These are phyloP conservation scores for Drosophila multiciliata DNA, from an alignment of 2,888 invertebrate genomes.

Conservation along the genomic window DNA sequence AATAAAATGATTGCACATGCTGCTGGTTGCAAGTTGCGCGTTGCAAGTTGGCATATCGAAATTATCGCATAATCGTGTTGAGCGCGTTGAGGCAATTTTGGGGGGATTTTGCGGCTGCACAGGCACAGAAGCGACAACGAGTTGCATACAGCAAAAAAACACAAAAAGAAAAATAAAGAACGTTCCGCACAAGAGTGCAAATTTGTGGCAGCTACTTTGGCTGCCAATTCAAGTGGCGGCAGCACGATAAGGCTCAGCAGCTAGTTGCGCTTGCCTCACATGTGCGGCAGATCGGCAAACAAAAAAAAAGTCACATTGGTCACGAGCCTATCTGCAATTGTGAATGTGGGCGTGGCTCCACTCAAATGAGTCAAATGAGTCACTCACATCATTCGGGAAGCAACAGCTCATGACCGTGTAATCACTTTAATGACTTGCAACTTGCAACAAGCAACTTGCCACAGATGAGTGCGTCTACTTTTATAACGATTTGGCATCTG, in stretches of 20 bases:
- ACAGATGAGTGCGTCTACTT: neutral
- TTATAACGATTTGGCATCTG: neutral
- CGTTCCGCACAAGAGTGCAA: slow-evolving; percentile 65
- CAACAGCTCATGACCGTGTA: slow-evolving; percentile 9
- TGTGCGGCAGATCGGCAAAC: slow-evolving; percentile 41
- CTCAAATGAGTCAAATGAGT: slow-evolving; percentile 53
- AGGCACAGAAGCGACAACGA: slow-evolving; percentile 53
- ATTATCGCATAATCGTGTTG: slow-evolving; percentile 67
- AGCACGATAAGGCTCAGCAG: slow-evolving; percentile 12
- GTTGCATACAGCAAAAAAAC: slow-evolving; percentile 37
- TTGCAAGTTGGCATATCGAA: slow-evolving; percentile 42
- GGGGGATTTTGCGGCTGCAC: slow-evolving; percentile 21
- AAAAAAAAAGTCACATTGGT: slow-evolving; percentile 54
- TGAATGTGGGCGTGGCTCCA: slow-evolving; percentile 31
- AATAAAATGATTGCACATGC: slow-evolving; percentile 64
- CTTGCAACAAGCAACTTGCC: slow-evolving; percentile 10
- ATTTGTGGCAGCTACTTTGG: slow-evolving; percentile 65
- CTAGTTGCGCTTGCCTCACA: slow-evolving; percentile 18
- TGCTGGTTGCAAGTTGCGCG: slow-evolving; percentile 22
- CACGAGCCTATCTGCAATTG: slow-evolving; percentile 46
- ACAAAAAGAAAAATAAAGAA: slow-evolving; percentile 14
- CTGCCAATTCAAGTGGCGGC: slow-evolving; percentile 22
- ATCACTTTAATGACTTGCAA: slow-evolving; percentile 6
- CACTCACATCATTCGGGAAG: slow-evolving; percentile 29
- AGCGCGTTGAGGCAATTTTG: slow-evolving; percentile 46